Percentiles rank a stretch among this genome's conserved stretches.
Conservation (phyloP, 2,797 vertebrate genomes). For the Alectoris magna region DNA sequence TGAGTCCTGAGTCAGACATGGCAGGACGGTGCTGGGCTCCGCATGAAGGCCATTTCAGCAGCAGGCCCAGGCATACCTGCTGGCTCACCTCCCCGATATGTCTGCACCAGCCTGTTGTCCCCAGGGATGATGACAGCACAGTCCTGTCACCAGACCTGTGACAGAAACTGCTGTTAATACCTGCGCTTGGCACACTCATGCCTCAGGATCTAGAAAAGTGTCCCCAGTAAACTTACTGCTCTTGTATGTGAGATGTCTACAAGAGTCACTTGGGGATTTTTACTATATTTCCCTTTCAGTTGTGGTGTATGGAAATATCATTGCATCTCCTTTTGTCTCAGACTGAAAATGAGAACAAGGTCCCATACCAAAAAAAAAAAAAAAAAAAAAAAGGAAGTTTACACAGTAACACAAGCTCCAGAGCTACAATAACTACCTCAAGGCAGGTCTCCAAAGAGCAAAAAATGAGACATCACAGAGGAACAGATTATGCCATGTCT, state of each 20-base stretch:
- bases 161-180: not conserved
- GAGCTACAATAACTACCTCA: conserved; percentile 21
- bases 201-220: not conserved
- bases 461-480: conserved; percentile 42
- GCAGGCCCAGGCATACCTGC: not conserved
- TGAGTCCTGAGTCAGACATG: not conserved
- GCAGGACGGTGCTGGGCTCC: not conserved
- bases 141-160: not conserved
- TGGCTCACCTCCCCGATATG: not conserved
- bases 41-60: not conserved
- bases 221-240: not conserved
- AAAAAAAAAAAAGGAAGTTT: conserved; percentile 28
- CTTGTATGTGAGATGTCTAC: not conserved
- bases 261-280: not conserved
- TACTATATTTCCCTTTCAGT: not conserved
- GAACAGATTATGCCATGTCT: conserved; percentile 61
- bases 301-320: not conserved
- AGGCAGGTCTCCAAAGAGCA: not conserved
- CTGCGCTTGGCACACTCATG: not conserved
- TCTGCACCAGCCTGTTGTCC: not conserved
- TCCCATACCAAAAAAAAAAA: not conserved
- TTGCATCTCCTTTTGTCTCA: not conserved
- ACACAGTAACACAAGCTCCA: conserved; percentile 28
- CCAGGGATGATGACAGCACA: rapidly evolving
- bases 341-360: not conserved